A percentile compares a stretch with the other conserved stretches of the same genome.
These are phyloP conservation scores for Limonius californicus DNA, from an alignment of 1,140 invertebrate species.

Conservation along the genomic window DNA sequence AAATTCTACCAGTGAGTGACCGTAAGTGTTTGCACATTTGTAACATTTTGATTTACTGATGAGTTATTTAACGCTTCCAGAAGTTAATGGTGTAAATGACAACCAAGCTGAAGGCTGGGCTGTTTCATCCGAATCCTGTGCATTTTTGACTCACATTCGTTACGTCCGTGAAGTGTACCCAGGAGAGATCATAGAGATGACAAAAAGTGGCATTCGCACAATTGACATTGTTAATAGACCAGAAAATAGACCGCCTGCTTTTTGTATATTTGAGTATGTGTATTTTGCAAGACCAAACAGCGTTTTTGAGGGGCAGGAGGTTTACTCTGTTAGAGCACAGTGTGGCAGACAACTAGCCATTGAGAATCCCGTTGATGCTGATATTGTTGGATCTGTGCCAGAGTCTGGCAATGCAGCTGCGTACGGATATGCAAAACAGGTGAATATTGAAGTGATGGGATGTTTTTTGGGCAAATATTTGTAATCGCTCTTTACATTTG, in stretches of 20 bases:
- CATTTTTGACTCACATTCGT: conserved; percentile 86
- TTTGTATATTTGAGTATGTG: conserved; percentile 99
- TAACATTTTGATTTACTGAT: too few species aligned
- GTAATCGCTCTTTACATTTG: conserved; percentile 3
- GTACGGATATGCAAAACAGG: conserved; percentile 84
- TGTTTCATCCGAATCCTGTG: conserved; percentile 94
- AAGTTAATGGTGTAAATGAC: conserved; percentile 48
- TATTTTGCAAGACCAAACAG: conserved; percentile 95
- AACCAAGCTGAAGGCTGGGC: conserved; percentile 81
- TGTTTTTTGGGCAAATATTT: background rate
- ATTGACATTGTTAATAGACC: conserved; percentile 78
- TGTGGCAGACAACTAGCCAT: conserved; percentile 87
- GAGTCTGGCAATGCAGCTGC: conserved; percentile 96
- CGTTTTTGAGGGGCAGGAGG: conserved; percentile 91
- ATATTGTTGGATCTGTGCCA: conserved; percentile 93
- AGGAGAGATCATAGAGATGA: conserved; percentile 94
- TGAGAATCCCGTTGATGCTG: conserved; percentile 85
- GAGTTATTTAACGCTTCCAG: too few species aligned
- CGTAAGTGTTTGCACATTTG: background rate
- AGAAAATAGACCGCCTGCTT: conserved; percentile 68
- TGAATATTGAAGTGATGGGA: conserved; percentile 42
- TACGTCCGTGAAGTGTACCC: conserved; percentile 83
- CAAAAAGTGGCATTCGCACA: conserved; percentile 75
- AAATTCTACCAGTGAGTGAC: conserved; percentile 63
- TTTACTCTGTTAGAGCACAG: conserved; percentile 89